These are phyloP conservation scores for Agrochola lychnidis DNA, from an alignment of 2,888 invertebrate genomes.

Conservation along the genomic window DNA sequence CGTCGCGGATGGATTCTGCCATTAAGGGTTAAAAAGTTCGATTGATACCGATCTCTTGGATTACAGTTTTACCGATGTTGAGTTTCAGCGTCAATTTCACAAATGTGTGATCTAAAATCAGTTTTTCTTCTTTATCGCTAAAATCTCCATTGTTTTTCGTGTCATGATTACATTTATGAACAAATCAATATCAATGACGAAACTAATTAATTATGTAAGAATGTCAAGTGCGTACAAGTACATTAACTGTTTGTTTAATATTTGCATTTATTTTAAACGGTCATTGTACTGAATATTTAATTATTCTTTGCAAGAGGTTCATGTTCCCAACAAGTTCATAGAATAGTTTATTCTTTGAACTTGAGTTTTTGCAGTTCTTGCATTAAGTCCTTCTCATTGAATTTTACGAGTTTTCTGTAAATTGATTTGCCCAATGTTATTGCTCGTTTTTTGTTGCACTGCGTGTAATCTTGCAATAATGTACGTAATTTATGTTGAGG, in stretches of 20 bases:
- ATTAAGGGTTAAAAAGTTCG: slow-evolving; percentile 68
- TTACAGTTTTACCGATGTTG: slow-evolving; percentile 60
- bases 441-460: slow-evolving; percentile 10
- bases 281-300: slow-evolving; percentile 23
- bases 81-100: slow-evolving; percentile 33
- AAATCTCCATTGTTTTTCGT: not conserved
- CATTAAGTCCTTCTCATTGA: slow-evolving; percentile 9
- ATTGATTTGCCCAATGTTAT: slow-evolving; percentile 18
- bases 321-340: slow-evolving; percentile 17
- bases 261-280: slow-evolving; percentile 12
- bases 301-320: slow-evolving; percentile 2
- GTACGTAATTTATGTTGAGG: slow-evolving; percentile 4
- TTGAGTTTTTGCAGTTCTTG: slow-evolving; percentile 7
- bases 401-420: slow-evolving; percentile 26
- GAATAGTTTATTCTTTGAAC: slow-evolving; percentile 8
- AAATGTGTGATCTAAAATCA: slow-evolving; percentile 10
- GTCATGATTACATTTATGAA: not conserved
- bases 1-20: slow-evolving; percentile 67
- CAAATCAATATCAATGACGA: not conserved
- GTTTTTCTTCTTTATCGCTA: not conserved
- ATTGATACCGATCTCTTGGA: slow-evolving; percentile 68
- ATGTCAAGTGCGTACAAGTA: not conserved
- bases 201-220: slow-evolving; percentile 1
- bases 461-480: slow-evolving; percentile 28
- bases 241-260: slow-evolving; percentile 9